Conservation (phyloP, 1,140 invertebrate genomes). For the Zaprionus vittiger region DNA sequence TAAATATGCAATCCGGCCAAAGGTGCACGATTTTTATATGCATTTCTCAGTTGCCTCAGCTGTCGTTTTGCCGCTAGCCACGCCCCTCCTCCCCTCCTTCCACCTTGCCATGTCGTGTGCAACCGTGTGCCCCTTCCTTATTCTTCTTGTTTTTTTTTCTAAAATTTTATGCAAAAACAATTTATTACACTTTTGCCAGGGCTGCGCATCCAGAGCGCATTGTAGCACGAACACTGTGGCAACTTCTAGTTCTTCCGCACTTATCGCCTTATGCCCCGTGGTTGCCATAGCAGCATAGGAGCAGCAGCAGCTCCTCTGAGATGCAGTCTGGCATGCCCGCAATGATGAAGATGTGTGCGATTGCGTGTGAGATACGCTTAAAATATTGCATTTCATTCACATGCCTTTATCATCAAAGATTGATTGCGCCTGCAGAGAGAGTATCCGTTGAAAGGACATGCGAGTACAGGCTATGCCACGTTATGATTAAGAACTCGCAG, state of each 20-base stretch:
- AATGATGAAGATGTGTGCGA: constrained; percentile 23
- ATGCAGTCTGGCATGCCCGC: background rate
- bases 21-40: constrained; percentile 75
- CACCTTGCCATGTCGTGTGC: background rate
- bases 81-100: background rate
- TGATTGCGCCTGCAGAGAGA: constrained; percentile 63
- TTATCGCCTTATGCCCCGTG: constrained; percentile 58
- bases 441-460: constrained; percentile 19
- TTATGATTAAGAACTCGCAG: background rate
- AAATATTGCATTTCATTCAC: constrained; percentile 68
- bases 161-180: constrained; percentile 75
- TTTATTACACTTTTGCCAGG: constrained; percentile 59
- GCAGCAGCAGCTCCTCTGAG: background rate
- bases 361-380: constrained; percentile 72
- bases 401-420: constrained; percentile 70
- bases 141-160: constrained; percentile 42
- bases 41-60: constrained; percentile 53
- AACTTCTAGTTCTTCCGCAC: constrained; percentile 35
- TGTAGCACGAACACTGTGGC: constrained; percentile 63
- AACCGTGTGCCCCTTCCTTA: background rate
- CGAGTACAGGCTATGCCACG: constrained; percentile 7
- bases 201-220: constrained; percentile 13
- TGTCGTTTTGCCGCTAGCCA: constrained; percentile 6
- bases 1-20: constrained; percentile 75
- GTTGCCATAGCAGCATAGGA: background rate